Percentiles rank a stretch among this genome's conserved stretches.
phyloP scores from a whole-genome alignment of 2,888 invertebrate species.

The Drosophila phalerata region DNA sequence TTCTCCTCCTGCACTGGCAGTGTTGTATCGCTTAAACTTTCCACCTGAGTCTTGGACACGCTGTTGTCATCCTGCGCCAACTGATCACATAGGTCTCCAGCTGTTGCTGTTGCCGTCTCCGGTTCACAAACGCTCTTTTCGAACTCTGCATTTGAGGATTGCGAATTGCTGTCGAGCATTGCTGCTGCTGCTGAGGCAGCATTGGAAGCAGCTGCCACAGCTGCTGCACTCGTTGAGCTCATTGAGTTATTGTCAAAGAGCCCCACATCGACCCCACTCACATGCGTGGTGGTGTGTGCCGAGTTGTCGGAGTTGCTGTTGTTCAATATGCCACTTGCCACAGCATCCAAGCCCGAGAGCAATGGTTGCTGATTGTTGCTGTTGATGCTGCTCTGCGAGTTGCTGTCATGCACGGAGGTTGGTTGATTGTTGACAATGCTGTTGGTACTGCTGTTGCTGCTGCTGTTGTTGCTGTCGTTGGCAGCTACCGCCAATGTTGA shows the following conservation, averaged over 20 bases:
- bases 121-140: conserved; percentile 59
- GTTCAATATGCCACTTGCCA: conserved; percentile 63
- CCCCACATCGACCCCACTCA: conserved; percentile 73
- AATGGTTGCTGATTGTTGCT: conserved; percentile 82
- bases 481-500: conserved; percentile 84
- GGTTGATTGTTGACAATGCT: conserved; percentile 85
- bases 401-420: conserved; percentile 85
- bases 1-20: conserved; percentile 34
- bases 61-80: conserved; percentile 63
- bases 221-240: conserved; percentile 82
- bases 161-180: conserved; percentile 82
- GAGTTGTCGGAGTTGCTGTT: conserved; percentile 83
- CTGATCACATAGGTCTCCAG: conserved; percentile 40
- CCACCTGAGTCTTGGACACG: conserved; percentile 61
- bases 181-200: conserved; percentile 79
- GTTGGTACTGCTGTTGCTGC: conserved; percentile 84
- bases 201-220: conserved; percentile 70
- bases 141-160: conserved; percentile 77
- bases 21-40: conserved; percentile 46
- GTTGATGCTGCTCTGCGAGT: conserved; percentile 84
- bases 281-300: conserved; percentile 64
- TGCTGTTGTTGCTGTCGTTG: conserved; percentile 85
- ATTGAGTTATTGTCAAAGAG: conserved; percentile 83
- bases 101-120: conserved; percentile 24
- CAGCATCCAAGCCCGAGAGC: conserved; percentile 66